Percentiles rank a stretch among this genome's conserved stretches.
phyloP scores from a whole-genome alignment of 2,888 invertebrate species.

The Drosophila birchii region DNA sequence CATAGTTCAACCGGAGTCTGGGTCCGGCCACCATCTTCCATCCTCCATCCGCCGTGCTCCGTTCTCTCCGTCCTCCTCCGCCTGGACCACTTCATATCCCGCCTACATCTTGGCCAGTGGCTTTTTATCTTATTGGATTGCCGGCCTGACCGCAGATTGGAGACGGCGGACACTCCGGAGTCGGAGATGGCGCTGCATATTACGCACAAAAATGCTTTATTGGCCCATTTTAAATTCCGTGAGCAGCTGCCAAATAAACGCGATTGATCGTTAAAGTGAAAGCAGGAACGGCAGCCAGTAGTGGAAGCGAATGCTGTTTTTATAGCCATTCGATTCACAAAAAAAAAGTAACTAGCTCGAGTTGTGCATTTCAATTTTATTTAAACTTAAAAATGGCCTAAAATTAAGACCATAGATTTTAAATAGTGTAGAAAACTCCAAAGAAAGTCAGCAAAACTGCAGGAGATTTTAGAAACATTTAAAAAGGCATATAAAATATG shows the following conservation, averaged over 20 bases:
- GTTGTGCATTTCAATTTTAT: background rate
- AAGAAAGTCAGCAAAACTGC: too few species aligned
- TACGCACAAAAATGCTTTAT: conserved; percentile 60
- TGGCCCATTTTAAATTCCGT: conserved; percentile 64
- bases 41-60: background rate
- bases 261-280: conserved; percentile 57
- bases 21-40: background rate
- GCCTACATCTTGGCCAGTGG: conserved; percentile 26
- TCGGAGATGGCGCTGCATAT: conserved; percentile 14
- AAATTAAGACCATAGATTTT: too few species aligned
- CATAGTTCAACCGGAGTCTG: conserved; percentile 62
- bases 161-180: background rate
- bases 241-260: conserved; percentile 64
- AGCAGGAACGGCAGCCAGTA: conserved; percentile 8
- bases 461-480: too few species aligned
- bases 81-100: conserved; percentile 5
- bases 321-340: conserved; percentile 16
- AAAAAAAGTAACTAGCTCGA: background rate
- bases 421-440: too few species aligned
- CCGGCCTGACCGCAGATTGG: conserved; percentile 69
- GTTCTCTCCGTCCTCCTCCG: background rate
- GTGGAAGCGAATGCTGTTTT: conserved; percentile 15
- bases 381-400: background rate
- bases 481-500: too few species aligned
- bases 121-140: conserved; percentile 76